phyloP scores from a whole-genome alignment of 2,888 invertebrate species.

The Iphiclides podalirius region DNA sequence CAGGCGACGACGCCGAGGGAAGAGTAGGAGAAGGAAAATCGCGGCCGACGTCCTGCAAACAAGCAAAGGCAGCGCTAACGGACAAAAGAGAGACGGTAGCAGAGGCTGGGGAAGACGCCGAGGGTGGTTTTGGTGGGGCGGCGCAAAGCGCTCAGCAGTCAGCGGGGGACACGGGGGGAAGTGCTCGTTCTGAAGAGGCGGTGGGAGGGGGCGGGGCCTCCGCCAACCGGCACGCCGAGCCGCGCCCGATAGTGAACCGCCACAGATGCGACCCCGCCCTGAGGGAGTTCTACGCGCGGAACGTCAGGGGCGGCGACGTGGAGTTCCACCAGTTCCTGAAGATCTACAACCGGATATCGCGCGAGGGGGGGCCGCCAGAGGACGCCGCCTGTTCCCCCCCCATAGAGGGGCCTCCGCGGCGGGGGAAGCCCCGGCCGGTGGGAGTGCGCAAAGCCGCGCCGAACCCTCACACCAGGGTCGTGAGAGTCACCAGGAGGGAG shows the following conservation, averaged over 20 bases:
- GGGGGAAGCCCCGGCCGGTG: too few relatives aligned
- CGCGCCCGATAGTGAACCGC: constrained; percentile 52
- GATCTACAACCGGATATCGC: constrained; percentile 59
- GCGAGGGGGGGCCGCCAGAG: constrained; percentile 38
- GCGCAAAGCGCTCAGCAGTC: too few relatives aligned
- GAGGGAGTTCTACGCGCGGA: constrained; percentile 55
- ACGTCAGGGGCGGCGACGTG: constrained; percentile 58
- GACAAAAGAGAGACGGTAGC: neutral
- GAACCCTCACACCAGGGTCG: neutral
- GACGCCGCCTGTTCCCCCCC: too few relatives aligned
- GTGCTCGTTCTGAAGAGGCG: neutral
- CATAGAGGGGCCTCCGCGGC: too few relatives aligned
- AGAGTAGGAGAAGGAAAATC: neutral
- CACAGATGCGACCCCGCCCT: constrained; percentile 60
- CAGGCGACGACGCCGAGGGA: neutral
- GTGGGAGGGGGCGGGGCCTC: neutral
- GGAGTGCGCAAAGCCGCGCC: neutral
- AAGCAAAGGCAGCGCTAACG: neutral
- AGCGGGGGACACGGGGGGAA: too few relatives aligned
- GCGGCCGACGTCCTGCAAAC: too few relatives aligned
- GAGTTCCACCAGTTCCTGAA: constrained; percentile 71
- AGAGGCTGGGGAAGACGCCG: neutral
- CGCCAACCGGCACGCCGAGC: constrained; percentile 44
- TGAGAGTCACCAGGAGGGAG: neutral
- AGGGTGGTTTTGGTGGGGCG: too few relatives aligned